Evolutionary conservation across 2,888 invertebrate species (phyloP).

Genomic region (Dryocosmus kuriphilus): DNA sequence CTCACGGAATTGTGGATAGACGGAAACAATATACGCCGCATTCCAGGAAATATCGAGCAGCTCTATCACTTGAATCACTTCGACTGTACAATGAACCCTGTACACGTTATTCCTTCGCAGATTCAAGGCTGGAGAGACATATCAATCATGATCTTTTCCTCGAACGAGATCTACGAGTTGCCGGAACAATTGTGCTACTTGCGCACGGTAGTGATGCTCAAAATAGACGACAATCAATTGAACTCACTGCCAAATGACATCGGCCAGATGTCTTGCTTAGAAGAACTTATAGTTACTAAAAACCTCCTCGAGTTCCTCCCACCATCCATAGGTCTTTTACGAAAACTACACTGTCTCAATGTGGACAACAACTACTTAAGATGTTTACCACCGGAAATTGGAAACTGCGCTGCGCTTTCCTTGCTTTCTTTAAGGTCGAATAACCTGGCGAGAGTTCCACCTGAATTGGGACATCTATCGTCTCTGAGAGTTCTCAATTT

Average conservation of each 20-base stretch:
- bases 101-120: conserved; percentile 88
- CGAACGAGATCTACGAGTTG: conserved; percentile 87
- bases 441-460: conserved; percentile 88
- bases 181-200: conserved; percentile 89
- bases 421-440: conserved; percentile 92
- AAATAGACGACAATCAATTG: conserved; percentile 92
- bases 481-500: conserved; percentile 92
- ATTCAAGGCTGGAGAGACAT: conserved; percentile 89
- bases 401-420: conserved; percentile 90
- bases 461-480: conserved; percentile 92
- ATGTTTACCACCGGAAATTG: conserved; percentile 91
- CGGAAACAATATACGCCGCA: conserved; percentile 84
- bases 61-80: conserved; percentile 85
- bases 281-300: conserved; percentile 89
- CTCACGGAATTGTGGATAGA: conserved; percentile 89
- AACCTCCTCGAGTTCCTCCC: conserved; percentile 91
- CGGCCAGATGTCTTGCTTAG: conserved; percentile 89
- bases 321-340: conserved; percentile 90
- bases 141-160: conserved; percentile 88
- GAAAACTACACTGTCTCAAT: conserved; percentile 92
- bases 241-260: conserved; percentile 90
- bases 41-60: conserved; percentile 84
- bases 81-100: conserved; percentile 90
- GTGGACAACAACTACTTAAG: conserved; percentile 92
- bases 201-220: conserved; percentile 88